Evolutionary conservation across 2,113 vertebrate species (phyloP).

Genomic region (Notechis scutatus): DNA sequence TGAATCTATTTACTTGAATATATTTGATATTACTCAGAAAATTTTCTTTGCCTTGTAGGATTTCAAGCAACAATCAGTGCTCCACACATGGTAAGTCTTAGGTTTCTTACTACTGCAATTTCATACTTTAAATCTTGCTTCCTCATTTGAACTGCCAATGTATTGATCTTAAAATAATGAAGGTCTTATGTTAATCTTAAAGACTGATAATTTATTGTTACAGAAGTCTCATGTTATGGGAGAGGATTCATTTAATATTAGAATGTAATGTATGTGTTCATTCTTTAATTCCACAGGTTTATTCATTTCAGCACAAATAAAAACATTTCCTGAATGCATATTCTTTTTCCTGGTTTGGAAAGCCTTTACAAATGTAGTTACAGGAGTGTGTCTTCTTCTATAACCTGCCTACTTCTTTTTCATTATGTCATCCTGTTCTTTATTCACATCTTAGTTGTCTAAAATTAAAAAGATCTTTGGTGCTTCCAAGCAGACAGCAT

Average conservation of each 20-base stretch:
- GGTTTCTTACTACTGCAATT: not conserved
- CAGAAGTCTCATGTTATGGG: not conserved
- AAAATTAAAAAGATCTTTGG: not conserved
- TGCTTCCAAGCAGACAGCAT: not conserved
- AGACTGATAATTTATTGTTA: not conserved
- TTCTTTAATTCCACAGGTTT: not conserved
- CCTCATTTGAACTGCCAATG: not conserved
- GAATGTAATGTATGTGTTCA: not conserved
- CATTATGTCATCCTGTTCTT: not conserved
- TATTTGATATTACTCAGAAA: not conserved
- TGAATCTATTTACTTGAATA: not conserved
- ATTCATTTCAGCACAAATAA: not conserved
- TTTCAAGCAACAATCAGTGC: slow-evolving; percentile 99
- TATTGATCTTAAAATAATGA: not conserved
- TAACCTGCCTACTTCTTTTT: not conserved
- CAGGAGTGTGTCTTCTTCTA: not conserved
- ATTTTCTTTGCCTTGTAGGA: slow-evolving; percentile 74
- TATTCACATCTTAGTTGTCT: not conserved
- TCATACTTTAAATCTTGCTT: not conserved
- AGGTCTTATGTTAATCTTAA: not conserved
- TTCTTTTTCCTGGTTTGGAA: not conserved
- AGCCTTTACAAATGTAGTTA: not conserved
- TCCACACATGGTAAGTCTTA: slow-evolving; percentile 92
- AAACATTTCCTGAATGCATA: not conserved
- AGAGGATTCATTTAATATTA: not conserved